A percentile compares a stretch with the other conserved stretches of the same genome.
Conservation (phyloP, 2,888 invertebrate genomes). For the Podabrus alpinus region DNA sequence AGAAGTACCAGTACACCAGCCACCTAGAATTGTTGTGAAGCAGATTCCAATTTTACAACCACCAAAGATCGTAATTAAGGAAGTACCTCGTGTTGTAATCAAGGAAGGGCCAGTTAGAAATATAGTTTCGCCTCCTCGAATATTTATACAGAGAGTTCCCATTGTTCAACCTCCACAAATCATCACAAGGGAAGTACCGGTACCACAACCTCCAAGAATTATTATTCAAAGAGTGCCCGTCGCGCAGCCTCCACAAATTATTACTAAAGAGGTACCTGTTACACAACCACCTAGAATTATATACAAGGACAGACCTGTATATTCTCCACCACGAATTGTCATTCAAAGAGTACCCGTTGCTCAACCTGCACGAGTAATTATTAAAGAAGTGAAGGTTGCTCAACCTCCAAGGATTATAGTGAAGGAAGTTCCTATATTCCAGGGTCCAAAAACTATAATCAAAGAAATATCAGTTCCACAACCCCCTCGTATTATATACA, state of each 20-base stretch:
- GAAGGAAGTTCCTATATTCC: constrained; percentile 8
- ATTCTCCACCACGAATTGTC: not conserved
- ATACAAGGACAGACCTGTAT: not conserved
- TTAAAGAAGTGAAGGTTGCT: constrained; percentile 5
- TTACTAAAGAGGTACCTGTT: not conserved
- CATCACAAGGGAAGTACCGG: constrained; percentile 8
- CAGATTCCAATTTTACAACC: constrained; percentile 1
- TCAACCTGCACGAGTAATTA: constrained; percentile 7
- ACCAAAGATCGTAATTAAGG: not conserved
- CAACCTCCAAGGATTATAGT: constrained; percentile 10
- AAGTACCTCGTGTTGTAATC: not conserved
- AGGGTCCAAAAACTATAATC: constrained; percentile 2
- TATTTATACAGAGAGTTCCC: not conserved
- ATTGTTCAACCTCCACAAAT: constrained; percentile 1
- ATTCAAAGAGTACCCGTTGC: not conserved
- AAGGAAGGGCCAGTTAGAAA: constrained; percentile 2
- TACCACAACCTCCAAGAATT: constrained; percentile 1
- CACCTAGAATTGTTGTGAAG: constrained; percentile 12
- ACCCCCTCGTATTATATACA: not conserved
- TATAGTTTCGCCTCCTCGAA: not conserved
- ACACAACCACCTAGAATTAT: not conserved
- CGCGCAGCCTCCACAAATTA: not conserved
- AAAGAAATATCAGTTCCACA: not conserved
- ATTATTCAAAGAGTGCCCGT: not conserved
- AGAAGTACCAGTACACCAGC: not conserved